These are phyloP conservation scores for Danaus melanippus DNA, from an alignment of 1,140 invertebrate genomes.

Conservation along the genomic window DNA sequence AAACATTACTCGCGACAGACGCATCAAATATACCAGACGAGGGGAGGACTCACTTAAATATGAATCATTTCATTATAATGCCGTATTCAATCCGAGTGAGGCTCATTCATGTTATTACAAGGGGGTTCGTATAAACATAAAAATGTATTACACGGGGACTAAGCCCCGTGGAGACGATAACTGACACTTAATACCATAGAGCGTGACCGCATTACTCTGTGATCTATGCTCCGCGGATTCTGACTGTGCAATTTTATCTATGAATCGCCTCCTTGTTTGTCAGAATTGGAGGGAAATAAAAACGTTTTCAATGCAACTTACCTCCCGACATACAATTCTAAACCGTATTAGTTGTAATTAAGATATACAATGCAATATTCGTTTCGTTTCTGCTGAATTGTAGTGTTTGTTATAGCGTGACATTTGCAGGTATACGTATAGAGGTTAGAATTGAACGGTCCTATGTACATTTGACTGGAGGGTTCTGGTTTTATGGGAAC, in stretches of 20 bases:
- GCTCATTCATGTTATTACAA: conserved; percentile 69
- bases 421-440: conserved; percentile 6
- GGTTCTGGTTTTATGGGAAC: conserved; percentile 59
- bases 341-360: too few relatives aligned
- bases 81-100: conserved; percentile 70
- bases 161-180: conserved; percentile 68
- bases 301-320: conserved; percentile 4
- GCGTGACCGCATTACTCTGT: conserved; percentile 69
- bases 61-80: conserved; percentile 73
- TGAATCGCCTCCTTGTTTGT: conserved; percentile 45
- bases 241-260: conserved; percentile 58
- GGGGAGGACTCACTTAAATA: conserved; percentile 70
- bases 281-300: conserved; percentile 51
- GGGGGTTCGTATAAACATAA: conserved; percentile 61
- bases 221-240: conserved; percentile 63
- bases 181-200: conserved; percentile 71
- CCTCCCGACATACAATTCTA: background rate
- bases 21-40: conserved; percentile 59
- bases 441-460: conserved; percentile 27
- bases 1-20: conserved; percentile 65
- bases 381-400: conserved; percentile 9
- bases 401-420: conserved; percentile 4
- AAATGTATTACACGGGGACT: conserved; percentile 62
- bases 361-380: background rate
- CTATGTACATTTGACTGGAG: conserved; percentile 3